Percentiles rank a stretch among this genome's conserved stretches.
phyloP scores from a whole-genome alignment of 2,888 invertebrate genomes.

The Mesopsocus fuscifrons region DNA sequence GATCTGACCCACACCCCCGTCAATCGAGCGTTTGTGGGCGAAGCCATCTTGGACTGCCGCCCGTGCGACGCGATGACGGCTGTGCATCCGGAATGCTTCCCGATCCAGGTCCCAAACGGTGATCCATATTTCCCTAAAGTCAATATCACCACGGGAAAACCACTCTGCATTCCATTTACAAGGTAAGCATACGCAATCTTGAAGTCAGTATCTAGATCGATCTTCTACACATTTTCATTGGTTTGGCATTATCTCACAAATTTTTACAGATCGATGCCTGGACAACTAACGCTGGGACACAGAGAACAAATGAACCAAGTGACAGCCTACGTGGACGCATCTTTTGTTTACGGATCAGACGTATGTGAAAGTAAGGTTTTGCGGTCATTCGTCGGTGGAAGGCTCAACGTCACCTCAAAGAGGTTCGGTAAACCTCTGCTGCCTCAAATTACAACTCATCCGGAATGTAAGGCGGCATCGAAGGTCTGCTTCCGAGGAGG shows the following conservation, averaged over 20 bases:
- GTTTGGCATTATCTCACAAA: not conserved
- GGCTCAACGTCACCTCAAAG: conserved; percentile 22
- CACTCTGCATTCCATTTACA: conserved; percentile 31
- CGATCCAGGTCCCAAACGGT: conserved; percentile 28
- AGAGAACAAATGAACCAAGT: conserved; percentile 31
- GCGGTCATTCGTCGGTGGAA: conserved; percentile 23
- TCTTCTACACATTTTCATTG: conserved; percentile 11
- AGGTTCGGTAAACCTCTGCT: conserved; percentile 24
- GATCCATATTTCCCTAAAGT: conserved; percentile 31
- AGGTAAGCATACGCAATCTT: conserved; percentile 11
- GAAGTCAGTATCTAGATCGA: conserved; percentile 23
- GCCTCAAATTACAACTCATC: conserved; percentile 25
- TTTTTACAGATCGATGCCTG: conserved; percentile 22
- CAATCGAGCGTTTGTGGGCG: conserved; percentile 26
- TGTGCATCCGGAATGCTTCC: conserved; percentile 32
- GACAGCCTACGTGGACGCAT: conserved; percentile 28
- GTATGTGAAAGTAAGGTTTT: conserved; percentile 26
- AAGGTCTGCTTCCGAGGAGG: conserved; percentile 26
- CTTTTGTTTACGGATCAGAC: conserved; percentile 30
- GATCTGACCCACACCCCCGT: conserved; percentile 34
- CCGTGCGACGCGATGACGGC: conserved; percentile 28
- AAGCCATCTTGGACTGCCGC: conserved; percentile 27
- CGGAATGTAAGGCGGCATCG: conserved; percentile 27
- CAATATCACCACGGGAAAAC: conserved; percentile 24
- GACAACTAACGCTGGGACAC: conserved; percentile 30